These are phyloP conservation scores for Actenoides hombroni DNA, from an alignment of 2,113 vertebrate species.

Conservation along the genomic window DNA sequence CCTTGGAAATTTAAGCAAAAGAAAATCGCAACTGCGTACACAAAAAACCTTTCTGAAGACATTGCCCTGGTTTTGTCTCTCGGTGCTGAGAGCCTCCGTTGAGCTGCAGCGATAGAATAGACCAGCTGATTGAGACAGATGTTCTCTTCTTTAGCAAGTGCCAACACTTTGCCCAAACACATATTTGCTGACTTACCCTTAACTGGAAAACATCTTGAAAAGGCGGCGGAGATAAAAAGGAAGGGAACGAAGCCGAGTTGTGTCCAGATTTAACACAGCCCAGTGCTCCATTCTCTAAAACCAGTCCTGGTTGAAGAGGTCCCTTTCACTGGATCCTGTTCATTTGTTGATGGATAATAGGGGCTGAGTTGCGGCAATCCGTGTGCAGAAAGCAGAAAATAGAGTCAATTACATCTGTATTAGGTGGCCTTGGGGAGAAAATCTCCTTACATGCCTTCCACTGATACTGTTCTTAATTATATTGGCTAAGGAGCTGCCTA, in stretches of 20 bases:
- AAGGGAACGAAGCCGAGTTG: constrained; percentile 36
- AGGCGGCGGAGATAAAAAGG: constrained; percentile 59
- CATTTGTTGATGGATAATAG: constrained; percentile 82
- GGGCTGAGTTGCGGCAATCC: constrained; percentile 71
- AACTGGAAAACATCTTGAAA: constrained; percentile 63
- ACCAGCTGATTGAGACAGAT: constrained; percentile 71
- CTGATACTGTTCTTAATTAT: constrained; percentile 68
- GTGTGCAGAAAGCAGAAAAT: constrained; percentile 79
- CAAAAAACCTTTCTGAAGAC: background rate
- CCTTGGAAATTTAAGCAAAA: background rate
- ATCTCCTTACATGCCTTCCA: constrained; percentile 75
- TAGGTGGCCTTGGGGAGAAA: constrained; percentile 74
- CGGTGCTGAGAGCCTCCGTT: background rate
- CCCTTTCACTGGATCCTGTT: constrained; percentile 73
- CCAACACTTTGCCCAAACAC: constrained; percentile 68
- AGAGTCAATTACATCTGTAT: constrained; percentile 84
- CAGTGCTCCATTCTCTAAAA: constrained; percentile 67
- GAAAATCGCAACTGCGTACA: constrained; percentile 5
- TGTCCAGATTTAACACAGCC: constrained; percentile 79
- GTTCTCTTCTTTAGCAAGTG: constrained; percentile 52
- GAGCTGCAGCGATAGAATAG: constrained; percentile 21
- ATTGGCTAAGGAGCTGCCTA: constrained; percentile 51
- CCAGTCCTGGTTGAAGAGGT: constrained; percentile 69
- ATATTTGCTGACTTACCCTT: constrained; percentile 78
- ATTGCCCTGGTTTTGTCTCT: constrained; percentile 26